A percentile compares a stretch with the other conserved stretches of the same genome.
Evolutionary conservation across 2,113 vertebrate genomes (phyloP).

Genomic region (mouse (Mus musculus)): DNA sequence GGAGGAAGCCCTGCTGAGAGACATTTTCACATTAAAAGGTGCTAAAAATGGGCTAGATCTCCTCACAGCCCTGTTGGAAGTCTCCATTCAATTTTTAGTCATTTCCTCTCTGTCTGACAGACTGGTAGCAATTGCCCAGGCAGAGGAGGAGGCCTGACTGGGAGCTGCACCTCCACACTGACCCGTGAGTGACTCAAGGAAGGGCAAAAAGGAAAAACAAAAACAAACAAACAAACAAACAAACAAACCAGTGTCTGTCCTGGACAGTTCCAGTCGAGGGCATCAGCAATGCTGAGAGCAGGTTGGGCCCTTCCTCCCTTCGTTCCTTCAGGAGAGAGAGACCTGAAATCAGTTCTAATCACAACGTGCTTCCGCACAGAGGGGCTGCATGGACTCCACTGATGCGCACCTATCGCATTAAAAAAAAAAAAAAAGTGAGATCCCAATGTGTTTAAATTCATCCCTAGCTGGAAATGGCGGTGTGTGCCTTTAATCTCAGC

Average conservation of each 20-base stretch:
- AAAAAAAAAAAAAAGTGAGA: background rate
- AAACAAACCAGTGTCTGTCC: background rate
- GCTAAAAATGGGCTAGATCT: conserved; percentile 81
- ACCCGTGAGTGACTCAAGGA: background rate
- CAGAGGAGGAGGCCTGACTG: background rate
- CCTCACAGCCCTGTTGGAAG: conserved; percentile 75
- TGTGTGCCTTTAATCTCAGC: background rate
- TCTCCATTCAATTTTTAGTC: conserved; percentile 79
- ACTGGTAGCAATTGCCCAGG: conserved; percentile 41
- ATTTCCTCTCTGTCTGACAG: conserved; percentile 73
- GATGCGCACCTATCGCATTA: background rate
- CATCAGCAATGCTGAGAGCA: background rate
- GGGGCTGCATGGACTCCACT: background rate
- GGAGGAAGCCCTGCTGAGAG: conserved; percentile 77
- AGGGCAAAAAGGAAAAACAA: background rate
- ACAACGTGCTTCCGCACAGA: background rate
- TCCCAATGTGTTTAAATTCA: background rate
- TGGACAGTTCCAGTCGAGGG: background rate
- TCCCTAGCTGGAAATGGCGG: no score
- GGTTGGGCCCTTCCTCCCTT: background rate
- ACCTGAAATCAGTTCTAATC: conserved; percentile 4
- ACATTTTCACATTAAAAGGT: conserved; percentile 85
- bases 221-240: no score
- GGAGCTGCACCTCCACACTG: background rate
- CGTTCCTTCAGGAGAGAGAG: background rate